phyloP scores from a whole-genome alignment of 2,113 vertebrate genomes.

The Nothoprocta pentlandii region DNA sequence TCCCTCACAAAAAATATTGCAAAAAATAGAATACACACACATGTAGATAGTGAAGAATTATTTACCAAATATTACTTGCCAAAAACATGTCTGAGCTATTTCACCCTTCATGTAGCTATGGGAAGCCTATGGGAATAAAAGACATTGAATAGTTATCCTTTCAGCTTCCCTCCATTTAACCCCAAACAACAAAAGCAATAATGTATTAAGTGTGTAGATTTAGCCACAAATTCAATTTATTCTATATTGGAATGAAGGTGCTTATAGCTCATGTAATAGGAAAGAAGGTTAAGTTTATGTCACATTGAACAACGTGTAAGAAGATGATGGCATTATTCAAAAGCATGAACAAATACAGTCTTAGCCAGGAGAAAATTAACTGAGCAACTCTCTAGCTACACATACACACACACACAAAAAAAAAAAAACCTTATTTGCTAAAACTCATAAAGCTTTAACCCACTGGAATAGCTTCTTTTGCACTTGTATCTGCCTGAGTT shows the following conservation, averaged over 20 bases:
- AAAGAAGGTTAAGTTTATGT: conserved; percentile 10
- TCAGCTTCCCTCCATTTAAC: background rate
- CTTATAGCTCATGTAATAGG: background rate
- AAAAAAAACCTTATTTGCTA: background rate
- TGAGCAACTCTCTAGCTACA: conserved; percentile 3
- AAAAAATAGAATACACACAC: background rate
- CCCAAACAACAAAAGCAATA: background rate
- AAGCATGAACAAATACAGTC: background rate
- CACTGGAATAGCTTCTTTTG: background rate
- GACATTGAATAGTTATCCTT: background rate
- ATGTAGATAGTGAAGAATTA: background rate
- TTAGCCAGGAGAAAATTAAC: background rate
- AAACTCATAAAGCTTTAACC: background rate
- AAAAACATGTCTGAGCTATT: background rate
- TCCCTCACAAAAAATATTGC: background rate
- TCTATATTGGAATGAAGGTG: background rate
- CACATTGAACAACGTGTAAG: background rate
- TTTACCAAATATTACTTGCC: background rate
- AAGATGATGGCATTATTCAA: background rate
- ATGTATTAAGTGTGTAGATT: background rate
- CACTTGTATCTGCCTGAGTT: background rate
- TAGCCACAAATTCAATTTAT: conserved; percentile 25
- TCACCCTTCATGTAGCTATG: background rate
- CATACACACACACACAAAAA: background rate
- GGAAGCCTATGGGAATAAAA: background rate